Conservation (phyloP, 2,888 invertebrate genomes). For the Rhorus exstirpatorius region DNA sequence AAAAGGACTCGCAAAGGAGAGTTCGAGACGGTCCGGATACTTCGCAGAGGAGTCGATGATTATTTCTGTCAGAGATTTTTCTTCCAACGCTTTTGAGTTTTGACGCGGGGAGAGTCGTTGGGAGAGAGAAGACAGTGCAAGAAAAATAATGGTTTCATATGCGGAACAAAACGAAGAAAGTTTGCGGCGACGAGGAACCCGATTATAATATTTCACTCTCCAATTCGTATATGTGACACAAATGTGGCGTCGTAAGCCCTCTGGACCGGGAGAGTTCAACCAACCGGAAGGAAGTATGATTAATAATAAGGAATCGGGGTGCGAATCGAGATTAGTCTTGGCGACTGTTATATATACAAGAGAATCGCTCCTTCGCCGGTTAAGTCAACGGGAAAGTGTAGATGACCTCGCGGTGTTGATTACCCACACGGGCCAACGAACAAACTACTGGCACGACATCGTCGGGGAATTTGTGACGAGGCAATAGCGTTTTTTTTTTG, state of each 20-base stretch:
- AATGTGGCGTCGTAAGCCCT: conserved; percentile 71
- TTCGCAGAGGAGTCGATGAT: conserved; percentile 24
- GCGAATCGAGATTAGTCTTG: conserved; percentile 47
- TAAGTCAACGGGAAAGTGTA: conserved; percentile 51
- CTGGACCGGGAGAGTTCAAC: conserved; percentile 71
- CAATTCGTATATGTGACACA: conserved; percentile 77
- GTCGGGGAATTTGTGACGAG: conserved; percentile 1
- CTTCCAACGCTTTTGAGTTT: conserved; percentile 11
- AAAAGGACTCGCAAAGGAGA: conserved; percentile 50
- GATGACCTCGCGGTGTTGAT: conserved; percentile 53
- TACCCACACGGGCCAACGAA: conserved; percentile 13
- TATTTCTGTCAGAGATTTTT: conserved; percentile 51
- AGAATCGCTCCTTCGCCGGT: conserved; percentile 15
- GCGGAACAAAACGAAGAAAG: conserved; percentile 30
- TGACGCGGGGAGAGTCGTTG: conserved; percentile 57
- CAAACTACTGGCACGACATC: neutral
- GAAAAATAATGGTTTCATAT: conserved; percentile 55
- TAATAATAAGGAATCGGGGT: conserved; percentile 72
- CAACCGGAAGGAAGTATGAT: conserved; percentile 79
- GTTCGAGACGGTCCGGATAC: conserved; percentile 38
- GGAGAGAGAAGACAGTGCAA: conserved; percentile 48
- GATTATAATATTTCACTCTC: conserved; percentile 79
- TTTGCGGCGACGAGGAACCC: conserved; percentile 57
- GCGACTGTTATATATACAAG: conserved; percentile 27
- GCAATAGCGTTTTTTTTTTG: neutral